Percentiles rank a stretch among this genome's conserved stretches.
Evolutionary conservation across 2,888 invertebrate genomes (phyloP).

Genomic region (Ametastegia equiseti): DNA sequence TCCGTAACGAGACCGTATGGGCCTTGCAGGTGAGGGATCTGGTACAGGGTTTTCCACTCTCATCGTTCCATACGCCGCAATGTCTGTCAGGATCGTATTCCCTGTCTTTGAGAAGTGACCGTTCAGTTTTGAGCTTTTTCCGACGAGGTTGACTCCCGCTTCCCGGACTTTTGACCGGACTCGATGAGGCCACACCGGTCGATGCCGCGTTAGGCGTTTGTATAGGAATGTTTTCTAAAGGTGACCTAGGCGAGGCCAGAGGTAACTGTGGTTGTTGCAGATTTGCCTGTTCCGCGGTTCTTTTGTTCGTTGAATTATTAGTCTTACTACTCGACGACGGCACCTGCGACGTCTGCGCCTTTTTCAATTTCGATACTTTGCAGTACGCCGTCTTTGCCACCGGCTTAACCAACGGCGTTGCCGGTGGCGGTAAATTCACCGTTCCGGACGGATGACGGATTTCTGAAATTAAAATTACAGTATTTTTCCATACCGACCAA

Average conservation of each 20-base stretch:
- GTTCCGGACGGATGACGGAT: constrained; percentile 72
- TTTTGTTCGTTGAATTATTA: constrained; percentile 66
- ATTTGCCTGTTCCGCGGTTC: constrained; percentile 63
- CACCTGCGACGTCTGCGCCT: constrained; percentile 62
- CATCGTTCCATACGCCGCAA: constrained; percentile 86
- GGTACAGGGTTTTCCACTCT: constrained; percentile 86
- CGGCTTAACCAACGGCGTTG: constrained; percentile 67
- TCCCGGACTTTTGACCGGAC: constrained; percentile 70
- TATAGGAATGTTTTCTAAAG: constrained; percentile 66
- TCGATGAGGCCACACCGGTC: constrained; percentile 59
- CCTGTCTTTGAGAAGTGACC: constrained; percentile 76
- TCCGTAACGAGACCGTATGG: constrained; percentile 83
- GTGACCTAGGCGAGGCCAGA: constrained; percentile 69
- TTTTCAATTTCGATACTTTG: constrained; percentile 72
- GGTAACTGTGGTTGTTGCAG: constrained; percentile 63
- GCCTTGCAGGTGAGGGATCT: constrained; percentile 87
- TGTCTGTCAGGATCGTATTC: constrained; percentile 91
- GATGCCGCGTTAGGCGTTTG: constrained; percentile 57
- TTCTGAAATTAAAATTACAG: no score
- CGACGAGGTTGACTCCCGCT: constrained; percentile 66
- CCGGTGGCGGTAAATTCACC: constrained; percentile 69
- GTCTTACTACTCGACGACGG: constrained; percentile 53
- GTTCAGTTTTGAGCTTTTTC: constrained; percentile 72
- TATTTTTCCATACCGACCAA: no score
- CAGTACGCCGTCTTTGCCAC: constrained; percentile 71